phyloP scores from a whole-genome alignment of 2,888 invertebrate species.

The Epirrita christyi region DNA sequence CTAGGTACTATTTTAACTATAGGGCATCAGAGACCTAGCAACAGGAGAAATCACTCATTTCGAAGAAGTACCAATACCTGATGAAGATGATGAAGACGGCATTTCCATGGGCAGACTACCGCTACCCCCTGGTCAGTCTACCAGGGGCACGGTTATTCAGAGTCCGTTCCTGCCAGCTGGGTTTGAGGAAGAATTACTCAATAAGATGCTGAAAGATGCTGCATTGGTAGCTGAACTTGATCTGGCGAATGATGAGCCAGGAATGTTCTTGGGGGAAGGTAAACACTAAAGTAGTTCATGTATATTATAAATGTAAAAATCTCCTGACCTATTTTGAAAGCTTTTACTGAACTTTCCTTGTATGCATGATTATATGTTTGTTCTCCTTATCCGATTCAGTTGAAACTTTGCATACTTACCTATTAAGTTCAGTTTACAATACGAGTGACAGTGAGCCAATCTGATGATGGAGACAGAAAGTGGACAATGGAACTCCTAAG shows the following conservation, averaged over 20 bases:
- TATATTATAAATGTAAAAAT: no score
- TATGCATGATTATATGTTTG: no score
- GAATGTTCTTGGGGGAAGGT: conserved; percentile 81
- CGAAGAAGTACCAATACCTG: conserved; percentile 80
- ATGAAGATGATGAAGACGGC: conserved; percentile 73
- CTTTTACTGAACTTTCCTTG: no score
- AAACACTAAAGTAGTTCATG: background rate
- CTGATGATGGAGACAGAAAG: no score
- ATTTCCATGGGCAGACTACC: conserved; percentile 92
- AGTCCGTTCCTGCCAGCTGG: conserved; percentile 96
- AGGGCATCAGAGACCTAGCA: conserved; percentile 89
- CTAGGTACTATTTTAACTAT: conserved; percentile 7
- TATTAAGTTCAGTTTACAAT: no score
- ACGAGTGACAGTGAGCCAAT: no score
- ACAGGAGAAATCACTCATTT: conserved; percentile 89
- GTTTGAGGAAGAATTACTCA: conserved; percentile 84
- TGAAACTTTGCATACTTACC: no score
- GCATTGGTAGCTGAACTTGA: conserved; percentile 67
- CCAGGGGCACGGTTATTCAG: conserved; percentile 91
- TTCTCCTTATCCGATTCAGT: no score
- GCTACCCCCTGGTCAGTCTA: conserved; percentile 87
- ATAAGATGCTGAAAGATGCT: conserved; percentile 70
- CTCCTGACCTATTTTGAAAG: no score
- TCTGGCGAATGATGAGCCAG: conserved; percentile 66
- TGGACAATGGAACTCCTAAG: no score